These are phyloP conservation scores for Boleophthalmus pectinirostris DNA, from an alignment of 2,113 vertebrate species.

Conservation along the genomic window DNA sequence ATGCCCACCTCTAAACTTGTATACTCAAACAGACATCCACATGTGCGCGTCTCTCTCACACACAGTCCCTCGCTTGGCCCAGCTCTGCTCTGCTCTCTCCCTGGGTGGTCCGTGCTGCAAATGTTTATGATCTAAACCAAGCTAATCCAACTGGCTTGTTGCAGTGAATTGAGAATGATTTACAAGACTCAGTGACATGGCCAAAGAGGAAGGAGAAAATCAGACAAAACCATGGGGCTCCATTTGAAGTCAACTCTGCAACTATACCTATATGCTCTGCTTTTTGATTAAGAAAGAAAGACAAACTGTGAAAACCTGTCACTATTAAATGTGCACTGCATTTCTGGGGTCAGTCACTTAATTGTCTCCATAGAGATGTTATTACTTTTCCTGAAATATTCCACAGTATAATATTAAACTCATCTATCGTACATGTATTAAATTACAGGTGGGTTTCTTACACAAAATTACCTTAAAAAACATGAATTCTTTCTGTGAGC, in stretches of 20 bases:
- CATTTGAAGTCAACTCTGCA: constrained; percentile 66
- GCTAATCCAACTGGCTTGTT: constrained; percentile 85
- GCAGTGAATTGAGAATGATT: constrained; percentile 84
- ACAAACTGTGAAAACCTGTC: constrained; percentile 5
- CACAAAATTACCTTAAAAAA: too few relatives aligned
- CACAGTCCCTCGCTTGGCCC: constrained; percentile 47
- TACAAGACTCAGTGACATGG: constrained; percentile 73
- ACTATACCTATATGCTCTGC: constrained; percentile 48
- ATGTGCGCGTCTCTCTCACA: constrained; percentile 16
- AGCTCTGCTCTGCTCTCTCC: constrained; percentile 60
- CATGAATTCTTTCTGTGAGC: too few relatives aligned
- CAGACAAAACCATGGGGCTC: constrained; percentile 72
- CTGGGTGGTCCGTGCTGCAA: constrained; percentile 81
- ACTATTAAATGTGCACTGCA: too few relatives aligned
- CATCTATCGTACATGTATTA: too few relatives aligned
- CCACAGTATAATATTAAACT: too few relatives aligned
- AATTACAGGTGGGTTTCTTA: too few relatives aligned
- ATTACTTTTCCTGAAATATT: too few relatives aligned
- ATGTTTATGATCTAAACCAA: constrained; percentile 85
- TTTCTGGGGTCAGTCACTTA: too few relatives aligned
- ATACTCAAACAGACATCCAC: constrained; percentile 24
- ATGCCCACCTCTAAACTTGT: constrained; percentile 58
- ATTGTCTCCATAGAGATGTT: too few relatives aligned
- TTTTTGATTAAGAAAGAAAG: constrained; percentile 16
- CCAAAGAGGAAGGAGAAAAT: constrained; percentile 76